Conservation (phyloP, 1,140 invertebrate species). For the Orchestia grillus region DNA sequence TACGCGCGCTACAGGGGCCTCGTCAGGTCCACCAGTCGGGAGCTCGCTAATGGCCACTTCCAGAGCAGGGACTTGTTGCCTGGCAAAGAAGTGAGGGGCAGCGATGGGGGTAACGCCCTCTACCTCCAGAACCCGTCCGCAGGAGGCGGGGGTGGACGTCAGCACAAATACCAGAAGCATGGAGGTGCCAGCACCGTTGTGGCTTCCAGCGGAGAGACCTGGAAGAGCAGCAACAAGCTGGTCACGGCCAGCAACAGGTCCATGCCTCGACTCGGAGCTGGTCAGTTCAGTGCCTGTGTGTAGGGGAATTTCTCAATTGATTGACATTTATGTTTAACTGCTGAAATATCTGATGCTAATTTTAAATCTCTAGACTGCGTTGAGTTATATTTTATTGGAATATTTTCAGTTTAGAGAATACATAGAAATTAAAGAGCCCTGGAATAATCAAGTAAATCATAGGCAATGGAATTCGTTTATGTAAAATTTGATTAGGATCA, state of each 20-base stretch:
- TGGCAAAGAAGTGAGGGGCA: background rate
- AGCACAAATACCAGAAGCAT: constrained; percentile 69
- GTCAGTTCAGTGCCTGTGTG: constrained; percentile 64
- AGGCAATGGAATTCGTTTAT: background rate
- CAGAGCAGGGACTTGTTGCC: background rate
- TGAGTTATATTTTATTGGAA: background rate
- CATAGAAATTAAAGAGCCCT: background rate
- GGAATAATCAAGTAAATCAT: background rate
- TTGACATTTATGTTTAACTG: too few species aligned
- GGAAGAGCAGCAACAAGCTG: constrained; percentile 65
- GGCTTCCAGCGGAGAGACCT: constrained; percentile 53
- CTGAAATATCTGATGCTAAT: too few species aligned
- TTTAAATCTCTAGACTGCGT: background rate
- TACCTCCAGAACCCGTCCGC: constrained; percentile 59
- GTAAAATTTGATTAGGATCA: background rate
- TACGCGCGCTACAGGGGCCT: constrained; percentile 20
- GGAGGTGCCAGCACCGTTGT: constrained; percentile 48
- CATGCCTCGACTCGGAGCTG: constrained; percentile 82
- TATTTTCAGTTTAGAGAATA: background rate
- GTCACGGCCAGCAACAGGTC: constrained; percentile 75
- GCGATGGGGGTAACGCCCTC: constrained; percentile 72
- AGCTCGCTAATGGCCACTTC: background rate
- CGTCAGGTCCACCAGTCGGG: constrained; percentile 21
- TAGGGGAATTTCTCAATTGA: background rate
- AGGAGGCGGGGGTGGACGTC: constrained; percentile 59